These are phyloP conservation scores for Hypselothyrea guttata DNA, from an alignment of 2,888 invertebrate genomes.

Conservation along the genomic window DNA sequence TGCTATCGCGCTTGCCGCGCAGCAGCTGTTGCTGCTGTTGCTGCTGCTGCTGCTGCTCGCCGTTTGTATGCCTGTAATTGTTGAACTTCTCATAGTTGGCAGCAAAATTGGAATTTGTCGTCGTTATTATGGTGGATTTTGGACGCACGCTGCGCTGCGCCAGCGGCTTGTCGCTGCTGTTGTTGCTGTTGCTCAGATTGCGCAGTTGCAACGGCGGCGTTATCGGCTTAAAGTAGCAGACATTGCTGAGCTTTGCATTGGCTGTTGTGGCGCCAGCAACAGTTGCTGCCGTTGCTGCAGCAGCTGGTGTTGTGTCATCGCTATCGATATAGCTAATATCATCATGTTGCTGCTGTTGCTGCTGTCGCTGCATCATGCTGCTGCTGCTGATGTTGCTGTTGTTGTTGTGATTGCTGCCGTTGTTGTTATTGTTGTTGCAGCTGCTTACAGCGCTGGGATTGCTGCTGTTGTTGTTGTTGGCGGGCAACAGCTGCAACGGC, in stretches of 20 bases:
- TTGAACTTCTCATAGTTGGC: conserved; percentile 69
- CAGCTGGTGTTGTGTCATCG: conserved; percentile 60
- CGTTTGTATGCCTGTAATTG: conserved; percentile 78
- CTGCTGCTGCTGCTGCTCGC: conserved; percentile 47
- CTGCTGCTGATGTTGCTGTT: conserved; percentile 38
- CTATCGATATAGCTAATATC: conserved; percentile 80
- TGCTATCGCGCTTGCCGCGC: conserved; percentile 15
- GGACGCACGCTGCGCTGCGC: conserved; percentile 62
- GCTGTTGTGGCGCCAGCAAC: conserved; percentile 6
- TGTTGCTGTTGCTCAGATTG: conserved; percentile 20
- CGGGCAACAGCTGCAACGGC: conserved; percentile 28
- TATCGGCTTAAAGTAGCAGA: conserved; percentile 63
- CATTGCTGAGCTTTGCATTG: conserved; percentile 27
- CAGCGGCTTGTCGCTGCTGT: conserved; percentile 21
- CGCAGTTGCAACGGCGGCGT: conserved; percentile 61
- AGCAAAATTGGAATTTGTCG: conserved; percentile 59
- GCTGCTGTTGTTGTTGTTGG: conserved; percentile 35
- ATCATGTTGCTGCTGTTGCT: conserved; percentile 55
- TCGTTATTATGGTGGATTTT: conserved; percentile 76
- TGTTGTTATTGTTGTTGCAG: conserved; percentile 41
- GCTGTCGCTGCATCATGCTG: conserved; percentile 36
- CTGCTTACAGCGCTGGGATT: conserved; percentile 20
- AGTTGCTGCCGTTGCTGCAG: conserved; percentile 8
- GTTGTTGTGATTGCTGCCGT: conserved; percentile 26
- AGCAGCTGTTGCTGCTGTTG: not conserved